These are phyloP conservation scores for Meta bourneti DNA, from an alignment of 2,888 invertebrate genomes.

Conservation along the genomic window DNA sequence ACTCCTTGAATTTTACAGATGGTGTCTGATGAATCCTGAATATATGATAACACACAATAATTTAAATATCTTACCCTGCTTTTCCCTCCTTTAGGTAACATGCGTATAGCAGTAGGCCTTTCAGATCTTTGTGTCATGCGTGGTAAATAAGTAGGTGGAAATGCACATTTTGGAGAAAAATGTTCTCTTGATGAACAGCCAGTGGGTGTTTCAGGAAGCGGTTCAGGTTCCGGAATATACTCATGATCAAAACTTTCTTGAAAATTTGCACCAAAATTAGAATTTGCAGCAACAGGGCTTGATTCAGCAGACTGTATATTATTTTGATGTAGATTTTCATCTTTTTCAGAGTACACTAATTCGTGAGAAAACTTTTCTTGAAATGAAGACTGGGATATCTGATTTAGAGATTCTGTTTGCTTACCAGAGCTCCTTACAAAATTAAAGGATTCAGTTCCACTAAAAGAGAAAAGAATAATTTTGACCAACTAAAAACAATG, in stretches of 20 bases:
- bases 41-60: too few species aligned
- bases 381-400: conserved; percentile 33
- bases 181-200: conserved; percentile 63
- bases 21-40: too few species aligned
- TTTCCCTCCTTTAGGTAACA: conserved; percentile 78
- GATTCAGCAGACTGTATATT: conserved; percentile 43
- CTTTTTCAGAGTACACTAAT: conserved; percentile 52
- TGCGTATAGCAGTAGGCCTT: conserved; percentile 68
- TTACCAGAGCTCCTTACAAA: conserved; percentile 9
- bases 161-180: conserved; percentile 69
- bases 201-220: conserved; percentile 53
- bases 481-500: too few species aligned
- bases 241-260: conserved; percentile 64
- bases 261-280: conserved; percentile 49
- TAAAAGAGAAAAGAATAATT: conserved; percentile 4
- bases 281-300: conserved; percentile 56
- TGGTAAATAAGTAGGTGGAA: conserved; percentile 52
- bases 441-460: conserved; percentile 47
- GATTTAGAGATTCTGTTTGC: conserved; percentile 54
- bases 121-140: conserved; percentile 55
- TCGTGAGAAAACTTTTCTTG: conserved; percentile 65
- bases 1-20: too few species aligned
- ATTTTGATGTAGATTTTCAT: conserved; percentile 37
- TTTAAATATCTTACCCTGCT: conserved; percentile 76
- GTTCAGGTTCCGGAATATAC: conserved; percentile 42